Percentiles rank a stretch among this genome's conserved stretches.
Evolutionary conservation across 2,888 invertebrate genomes (phyloP).

Genomic region (Tetranychus truncatus): DNA sequence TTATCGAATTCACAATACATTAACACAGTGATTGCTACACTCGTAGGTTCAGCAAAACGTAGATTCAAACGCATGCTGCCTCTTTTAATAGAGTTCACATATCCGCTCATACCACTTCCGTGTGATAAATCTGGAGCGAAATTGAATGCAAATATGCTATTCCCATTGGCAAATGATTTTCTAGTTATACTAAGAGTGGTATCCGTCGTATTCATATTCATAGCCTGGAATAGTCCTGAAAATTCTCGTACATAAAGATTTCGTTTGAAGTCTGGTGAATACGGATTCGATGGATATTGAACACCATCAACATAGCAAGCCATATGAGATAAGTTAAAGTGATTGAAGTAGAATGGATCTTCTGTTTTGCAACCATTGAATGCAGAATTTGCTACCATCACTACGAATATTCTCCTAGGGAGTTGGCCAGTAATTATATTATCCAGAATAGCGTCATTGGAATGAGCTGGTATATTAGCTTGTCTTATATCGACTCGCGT

Average conservation of each 20-base stretch:
- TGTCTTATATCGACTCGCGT: neutral
- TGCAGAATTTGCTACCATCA: neutral
- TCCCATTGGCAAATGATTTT: constrained; percentile 1
- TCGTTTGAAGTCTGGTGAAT: constrained; percentile 2
- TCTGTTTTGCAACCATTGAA: neutral
- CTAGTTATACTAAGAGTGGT: neutral
- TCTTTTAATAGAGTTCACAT: constrained; percentile 9
- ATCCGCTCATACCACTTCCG: neutral
- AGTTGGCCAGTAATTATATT: constrained; percentile 1
- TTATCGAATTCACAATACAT: constrained; percentile 12
- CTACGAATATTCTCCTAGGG: constrained; percentile 4
- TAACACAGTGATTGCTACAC: constrained; percentile 6
- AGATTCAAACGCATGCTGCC: constrained; percentile 5
- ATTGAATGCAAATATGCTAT: constrained; percentile 14
- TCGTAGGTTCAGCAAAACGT: neutral
- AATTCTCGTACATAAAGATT: constrained; percentile 10
- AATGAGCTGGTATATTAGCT: neutral
- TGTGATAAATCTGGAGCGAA: constrained; percentile 13
- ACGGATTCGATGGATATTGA: constrained; percentile 10
- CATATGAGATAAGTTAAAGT: constrained; percentile 9
- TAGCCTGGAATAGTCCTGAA: constrained; percentile 12
- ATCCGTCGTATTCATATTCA: constrained; percentile 8
- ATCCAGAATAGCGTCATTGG: neutral
- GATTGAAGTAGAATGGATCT: constrained; percentile 8
- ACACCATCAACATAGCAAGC: constrained; percentile 9